A percentile compares a stretch with the other conserved stretches of the same genome.
Conservation (phyloP, 2,888 invertebrate genomes). For the Sinohyriopsis cumingii region DNA sequence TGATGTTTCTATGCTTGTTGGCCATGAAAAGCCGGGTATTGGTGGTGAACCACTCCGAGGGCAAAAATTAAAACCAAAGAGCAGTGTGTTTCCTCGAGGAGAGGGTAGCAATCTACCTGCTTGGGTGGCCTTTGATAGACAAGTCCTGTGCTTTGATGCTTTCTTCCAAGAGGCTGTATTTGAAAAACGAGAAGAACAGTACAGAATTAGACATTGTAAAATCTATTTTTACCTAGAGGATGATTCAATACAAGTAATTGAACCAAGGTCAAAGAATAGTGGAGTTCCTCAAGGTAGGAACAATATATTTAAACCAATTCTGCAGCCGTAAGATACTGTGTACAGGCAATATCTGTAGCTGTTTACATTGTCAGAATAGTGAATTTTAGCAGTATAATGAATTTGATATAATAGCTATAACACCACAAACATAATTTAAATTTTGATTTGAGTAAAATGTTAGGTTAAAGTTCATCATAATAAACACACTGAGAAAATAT, state of each 20-base stretch:
- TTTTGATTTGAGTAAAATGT: no score
- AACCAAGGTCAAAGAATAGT: constrained; percentile 87
- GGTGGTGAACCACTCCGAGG: constrained; percentile 76
- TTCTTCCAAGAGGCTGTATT: constrained; percentile 86
- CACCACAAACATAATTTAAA: no score
- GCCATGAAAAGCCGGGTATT: constrained; percentile 78
- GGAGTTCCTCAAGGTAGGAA: constrained; percentile 87
- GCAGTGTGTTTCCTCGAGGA: constrained; percentile 83
- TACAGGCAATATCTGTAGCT: not conserved
- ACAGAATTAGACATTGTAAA: constrained; percentile 84
- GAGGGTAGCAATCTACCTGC: constrained; percentile 84
- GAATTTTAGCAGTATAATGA: no score
- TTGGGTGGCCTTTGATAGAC: constrained; percentile 91
- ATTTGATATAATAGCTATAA: no score
- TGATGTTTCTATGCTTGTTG: constrained; percentile 73
- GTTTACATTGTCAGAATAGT: no score
- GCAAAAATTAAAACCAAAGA: constrained; percentile 75
- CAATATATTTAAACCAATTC: not conserved
- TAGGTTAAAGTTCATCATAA: no score
- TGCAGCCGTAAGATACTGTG: not conserved
- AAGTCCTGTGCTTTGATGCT: constrained; percentile 85
- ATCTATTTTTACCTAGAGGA: constrained; percentile 92
- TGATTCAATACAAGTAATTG: constrained; percentile 89
- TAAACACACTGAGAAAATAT: no score
- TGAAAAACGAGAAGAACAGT: constrained; percentile 81